Evolutionary conservation across 1,140 invertebrate genomes (phyloP).

Genomic region (Ganaspis sp.): DNA sequence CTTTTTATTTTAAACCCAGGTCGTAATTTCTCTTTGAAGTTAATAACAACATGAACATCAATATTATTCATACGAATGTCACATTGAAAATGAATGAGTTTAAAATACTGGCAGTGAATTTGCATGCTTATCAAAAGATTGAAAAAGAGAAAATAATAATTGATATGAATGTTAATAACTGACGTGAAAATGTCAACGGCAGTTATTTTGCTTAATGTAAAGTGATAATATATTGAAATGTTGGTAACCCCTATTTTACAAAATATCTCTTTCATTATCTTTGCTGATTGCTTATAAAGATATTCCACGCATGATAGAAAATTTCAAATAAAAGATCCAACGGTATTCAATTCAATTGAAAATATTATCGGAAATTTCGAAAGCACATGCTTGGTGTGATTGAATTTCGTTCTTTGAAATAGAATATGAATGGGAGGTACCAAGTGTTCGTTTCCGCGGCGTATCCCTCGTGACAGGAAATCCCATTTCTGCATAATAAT

Average conservation of each 20-base stretch:
- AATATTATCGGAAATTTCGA: constrained; percentile 21
- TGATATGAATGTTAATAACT: background rate
- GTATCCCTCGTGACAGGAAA: constrained; percentile 24
- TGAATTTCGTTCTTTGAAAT: constrained; percentile 31
- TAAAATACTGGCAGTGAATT: background rate
- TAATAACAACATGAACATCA: too few relatives aligned
- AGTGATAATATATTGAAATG: background rate
- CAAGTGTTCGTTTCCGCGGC: constrained; percentile 12
- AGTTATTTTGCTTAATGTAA: background rate
- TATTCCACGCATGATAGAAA: background rate
- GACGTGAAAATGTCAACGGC: background rate
- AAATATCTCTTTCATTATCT: constrained; percentile 27
- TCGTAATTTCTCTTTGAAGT: too few relatives aligned
- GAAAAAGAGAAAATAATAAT: background rate
- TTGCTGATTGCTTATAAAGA: constrained; percentile 5
- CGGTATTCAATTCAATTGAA: constrained; percentile 4
- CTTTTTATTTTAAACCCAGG: too few relatives aligned
- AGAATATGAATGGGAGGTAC: constrained; percentile 10
- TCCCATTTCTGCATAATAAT: background rate
- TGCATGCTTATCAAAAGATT: background rate
- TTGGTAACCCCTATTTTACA: background rate
- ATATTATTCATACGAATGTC: too few relatives aligned
- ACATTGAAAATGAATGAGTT: too few relatives aligned
- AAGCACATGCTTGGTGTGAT: constrained; percentile 27
- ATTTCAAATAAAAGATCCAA: constrained; percentile 24